Percentiles rank a stretch among this genome's conserved stretches.
Evolutionary conservation across 2,888 invertebrate genomes (phyloP).

Genomic region (Ophion ellenae): DNA sequence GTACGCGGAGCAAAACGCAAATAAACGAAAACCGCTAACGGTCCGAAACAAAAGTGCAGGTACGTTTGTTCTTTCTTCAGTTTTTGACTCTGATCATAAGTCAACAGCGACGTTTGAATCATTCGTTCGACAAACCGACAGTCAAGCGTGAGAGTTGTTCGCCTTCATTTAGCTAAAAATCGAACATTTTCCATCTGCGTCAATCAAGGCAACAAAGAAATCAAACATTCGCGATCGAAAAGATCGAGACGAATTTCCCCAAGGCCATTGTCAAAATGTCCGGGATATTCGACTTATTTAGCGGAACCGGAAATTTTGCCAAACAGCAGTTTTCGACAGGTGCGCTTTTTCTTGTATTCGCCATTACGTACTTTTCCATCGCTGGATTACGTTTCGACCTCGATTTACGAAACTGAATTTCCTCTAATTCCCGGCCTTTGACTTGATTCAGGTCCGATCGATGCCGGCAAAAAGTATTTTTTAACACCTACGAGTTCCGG

Average conservation of each 20-base stretch:
- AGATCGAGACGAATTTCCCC: constrained; percentile 2
- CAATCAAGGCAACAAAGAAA: background rate
- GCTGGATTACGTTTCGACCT: background rate
- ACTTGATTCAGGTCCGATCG: constrained; percentile 34
- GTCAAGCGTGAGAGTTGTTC: background rate
- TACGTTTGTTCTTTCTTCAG: background rate
- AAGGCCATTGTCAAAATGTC: constrained; percentile 44
- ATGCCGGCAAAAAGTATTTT: constrained; percentile 18
- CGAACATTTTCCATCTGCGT: background rate
- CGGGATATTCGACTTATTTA: constrained; percentile 61
- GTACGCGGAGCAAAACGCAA: constrained; percentile 9
- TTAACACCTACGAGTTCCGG: constrained; percentile 13
- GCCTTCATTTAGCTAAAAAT: background rate
- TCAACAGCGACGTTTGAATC: background rate
- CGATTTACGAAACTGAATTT: background rate
- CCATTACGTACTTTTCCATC: background rate
- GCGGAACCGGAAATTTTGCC: constrained; percentile 31
- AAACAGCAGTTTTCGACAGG: constrained; percentile 38
- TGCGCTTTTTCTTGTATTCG: constrained; percentile 20
- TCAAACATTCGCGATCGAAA: background rate
- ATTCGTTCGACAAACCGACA: background rate
- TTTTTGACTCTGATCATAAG: background rate
- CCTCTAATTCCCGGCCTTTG: background rate
- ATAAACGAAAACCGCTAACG: constrained; percentile 27
- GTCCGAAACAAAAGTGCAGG: background rate